Evolutionary conservation across 2,888 invertebrate species (phyloP).

Genomic region (Drosophila meridiana): DNA sequence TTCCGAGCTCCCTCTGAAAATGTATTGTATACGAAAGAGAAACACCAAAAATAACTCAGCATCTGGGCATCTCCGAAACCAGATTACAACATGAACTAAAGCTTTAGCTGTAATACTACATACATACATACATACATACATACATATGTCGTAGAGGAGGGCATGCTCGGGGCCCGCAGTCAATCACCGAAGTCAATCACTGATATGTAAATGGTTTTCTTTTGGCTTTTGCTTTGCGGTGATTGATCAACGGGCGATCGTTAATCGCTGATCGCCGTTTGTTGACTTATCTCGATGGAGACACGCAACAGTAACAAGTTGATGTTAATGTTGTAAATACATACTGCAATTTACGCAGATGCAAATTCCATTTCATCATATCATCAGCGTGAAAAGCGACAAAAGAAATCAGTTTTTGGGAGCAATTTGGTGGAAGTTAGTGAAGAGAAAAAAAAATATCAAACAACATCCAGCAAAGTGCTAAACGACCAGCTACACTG

Average conservation of each 20-base stretch:
- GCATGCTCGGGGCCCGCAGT: conserved; percentile 12
- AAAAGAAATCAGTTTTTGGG: conserved; percentile 31
- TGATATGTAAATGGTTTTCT: conserved; percentile 63
- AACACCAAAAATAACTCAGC: conserved; percentile 11
- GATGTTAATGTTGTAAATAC: conserved; percentile 36
- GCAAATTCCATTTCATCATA: conserved; percentile 49
- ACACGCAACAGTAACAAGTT: conserved; percentile 50
- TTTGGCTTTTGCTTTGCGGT: background rate
- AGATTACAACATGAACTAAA: conserved; percentile 44
- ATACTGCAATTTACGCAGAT: conserved; percentile 11
- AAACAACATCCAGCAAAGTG: conserved; percentile 47
- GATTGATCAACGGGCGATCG: conserved; percentile 64
- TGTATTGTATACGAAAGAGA: conserved; percentile 26
- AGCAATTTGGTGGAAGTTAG: conserved; percentile 54
- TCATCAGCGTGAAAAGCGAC: conserved; percentile 29
- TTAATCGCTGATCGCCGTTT: background rate
- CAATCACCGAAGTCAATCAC: conserved; percentile 35
- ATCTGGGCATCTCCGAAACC: conserved; percentile 37
- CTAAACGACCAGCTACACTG: conserved; percentile 56
- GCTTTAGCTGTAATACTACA: conserved; percentile 19
- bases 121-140: too few species aligned
- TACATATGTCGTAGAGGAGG: conserved; percentile 7
- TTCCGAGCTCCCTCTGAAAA: conserved; percentile 36
- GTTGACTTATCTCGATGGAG: conserved; percentile 7
- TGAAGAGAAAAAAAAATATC: conserved; percentile 1